A percentile compares a stretch with the other conserved stretches of the same genome.
These are phyloP conservation scores for Nesidiocoris tenuis DNA, from an alignment of 2,888 invertebrate genomes.

Conservation along the genomic window DNA sequence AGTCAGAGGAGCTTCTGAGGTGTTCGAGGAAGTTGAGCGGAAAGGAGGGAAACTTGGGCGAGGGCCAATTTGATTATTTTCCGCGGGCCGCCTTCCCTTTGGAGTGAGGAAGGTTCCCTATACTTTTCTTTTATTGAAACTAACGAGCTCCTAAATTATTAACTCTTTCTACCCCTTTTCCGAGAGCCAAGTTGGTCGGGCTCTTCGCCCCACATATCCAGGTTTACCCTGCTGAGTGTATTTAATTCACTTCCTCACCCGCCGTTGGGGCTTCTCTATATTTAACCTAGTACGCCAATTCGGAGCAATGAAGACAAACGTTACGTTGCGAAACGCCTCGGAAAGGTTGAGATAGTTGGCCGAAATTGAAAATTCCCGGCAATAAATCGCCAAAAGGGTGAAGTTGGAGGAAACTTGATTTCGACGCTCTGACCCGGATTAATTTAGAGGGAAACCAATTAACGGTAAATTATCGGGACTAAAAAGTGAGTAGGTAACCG, in stretches of 20 bases:
- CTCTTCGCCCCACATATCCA: not conserved
- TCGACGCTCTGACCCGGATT: no score
- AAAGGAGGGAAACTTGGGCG: conserved; percentile 30
- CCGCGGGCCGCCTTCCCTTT: not conserved
- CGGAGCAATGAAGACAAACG: not conserved
- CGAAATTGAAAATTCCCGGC: no score
- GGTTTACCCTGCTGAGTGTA: not conserved
- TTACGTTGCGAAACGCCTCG: no score
- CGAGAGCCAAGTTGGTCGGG: not conserved
- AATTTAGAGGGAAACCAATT: no score
- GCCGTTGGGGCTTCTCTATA: not conserved
- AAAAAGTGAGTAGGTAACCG: no score
- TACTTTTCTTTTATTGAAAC: conserved; percentile 33
- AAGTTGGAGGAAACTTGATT: no score
- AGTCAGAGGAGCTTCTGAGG: no score
- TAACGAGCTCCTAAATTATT: conserved; percentile 39
- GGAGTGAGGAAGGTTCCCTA: not conserved
- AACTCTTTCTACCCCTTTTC: conserved; percentile 14
- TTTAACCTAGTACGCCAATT: no score
- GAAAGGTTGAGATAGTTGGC: no score
- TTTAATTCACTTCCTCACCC: not conserved
- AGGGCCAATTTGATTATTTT: conserved; percentile 39
- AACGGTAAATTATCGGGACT: no score
- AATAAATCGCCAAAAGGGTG: no score
- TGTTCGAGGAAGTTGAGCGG: not conserved